Evolutionary conservation across 1,140 invertebrate genomes (phyloP).

Genomic region (Drosophila triauraria): DNA sequence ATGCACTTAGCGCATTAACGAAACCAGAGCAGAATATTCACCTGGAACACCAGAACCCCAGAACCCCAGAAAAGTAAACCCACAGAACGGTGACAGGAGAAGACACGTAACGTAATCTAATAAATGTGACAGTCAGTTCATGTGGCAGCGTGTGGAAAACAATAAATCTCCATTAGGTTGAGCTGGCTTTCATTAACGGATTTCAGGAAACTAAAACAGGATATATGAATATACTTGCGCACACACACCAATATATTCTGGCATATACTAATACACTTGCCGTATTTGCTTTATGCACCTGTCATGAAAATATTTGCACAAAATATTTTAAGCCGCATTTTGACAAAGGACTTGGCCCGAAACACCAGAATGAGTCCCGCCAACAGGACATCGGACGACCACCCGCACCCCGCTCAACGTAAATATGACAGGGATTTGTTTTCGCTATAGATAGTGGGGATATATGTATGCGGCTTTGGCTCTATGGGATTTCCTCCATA

Average conservation of each 20-base stretch:
- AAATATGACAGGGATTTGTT: conserved; percentile 47
- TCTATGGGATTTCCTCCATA: conserved; percentile 4
- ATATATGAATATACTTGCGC: conserved; percentile 4
- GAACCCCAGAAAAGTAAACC: conserved; percentile 1
- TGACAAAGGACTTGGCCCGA: conserved; percentile 72
- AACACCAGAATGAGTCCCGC: conserved; percentile 27
- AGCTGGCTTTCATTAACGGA: conserved; percentile 77
- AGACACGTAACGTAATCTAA: conserved; percentile 37
- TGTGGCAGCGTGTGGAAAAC: conserved; percentile 55
- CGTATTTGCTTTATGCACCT: conserved; percentile 59
- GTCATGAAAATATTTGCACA: conserved; percentile 78
- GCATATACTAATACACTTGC: conserved; percentile 35
- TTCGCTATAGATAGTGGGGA: conserved; percentile 20
- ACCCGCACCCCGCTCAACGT: not conserved
- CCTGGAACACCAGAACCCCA: conserved; percentile 9
- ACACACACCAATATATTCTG: not conserved
- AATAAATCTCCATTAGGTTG: conserved; percentile 79
- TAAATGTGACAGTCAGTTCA: conserved; percentile 46
- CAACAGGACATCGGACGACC: conserved; percentile 10
- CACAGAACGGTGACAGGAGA: conserved; percentile 21
- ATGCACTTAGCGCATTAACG: conserved; percentile 33
- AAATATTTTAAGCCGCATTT: conserved; percentile 81
- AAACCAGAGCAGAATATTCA: conserved; percentile 2
- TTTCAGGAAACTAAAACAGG: conserved; percentile 53
- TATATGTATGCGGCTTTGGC: conserved; percentile 28